Conservation (phyloP, 2,888 invertebrate species). For the Dynastes maya region DNA sequence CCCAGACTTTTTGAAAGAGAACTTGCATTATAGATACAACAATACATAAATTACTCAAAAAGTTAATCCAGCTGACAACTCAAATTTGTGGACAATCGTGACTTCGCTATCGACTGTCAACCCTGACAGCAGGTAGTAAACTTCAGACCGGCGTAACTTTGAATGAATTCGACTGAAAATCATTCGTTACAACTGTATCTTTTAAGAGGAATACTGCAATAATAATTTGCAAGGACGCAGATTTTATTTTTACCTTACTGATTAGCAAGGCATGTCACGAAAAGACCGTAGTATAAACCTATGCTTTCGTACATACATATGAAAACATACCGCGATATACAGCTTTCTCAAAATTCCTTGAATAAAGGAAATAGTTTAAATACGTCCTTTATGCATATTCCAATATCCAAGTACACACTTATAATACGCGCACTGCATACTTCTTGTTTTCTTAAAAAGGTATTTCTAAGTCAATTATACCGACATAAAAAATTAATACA, state of each 20-base stretch:
- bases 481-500: too few relatives aligned
- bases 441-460: neutral
- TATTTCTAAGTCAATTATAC: neutral
- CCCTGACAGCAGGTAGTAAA: conserved; percentile 21
- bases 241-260: conserved; percentile 1
- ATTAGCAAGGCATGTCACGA: conserved; percentile 26
- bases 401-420: neutral
- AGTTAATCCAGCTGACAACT: conserved; percentile 7
- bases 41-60: conserved; percentile 16
- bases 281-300: neutral
- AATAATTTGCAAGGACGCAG: neutral
- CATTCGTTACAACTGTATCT: conserved; percentile 12
- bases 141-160: neutral
- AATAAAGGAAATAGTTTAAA: conserved; percentile 32
- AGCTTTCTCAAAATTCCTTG: conserved; percentile 22
- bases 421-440: neutral
- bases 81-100: conserved; percentile 1
- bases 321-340: conserved; percentile 6
- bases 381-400: neutral
- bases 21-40: neutral
- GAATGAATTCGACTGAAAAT: neutral
- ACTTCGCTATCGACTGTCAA: conserved; percentile 15
- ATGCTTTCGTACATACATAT: neutral
- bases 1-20: neutral
- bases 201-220: neutral